These are phyloP conservation scores for Amphiprion ocellaris DNA, from an alignment of 2,113 vertebrate genomes.

Conservation along the genomic window DNA sequence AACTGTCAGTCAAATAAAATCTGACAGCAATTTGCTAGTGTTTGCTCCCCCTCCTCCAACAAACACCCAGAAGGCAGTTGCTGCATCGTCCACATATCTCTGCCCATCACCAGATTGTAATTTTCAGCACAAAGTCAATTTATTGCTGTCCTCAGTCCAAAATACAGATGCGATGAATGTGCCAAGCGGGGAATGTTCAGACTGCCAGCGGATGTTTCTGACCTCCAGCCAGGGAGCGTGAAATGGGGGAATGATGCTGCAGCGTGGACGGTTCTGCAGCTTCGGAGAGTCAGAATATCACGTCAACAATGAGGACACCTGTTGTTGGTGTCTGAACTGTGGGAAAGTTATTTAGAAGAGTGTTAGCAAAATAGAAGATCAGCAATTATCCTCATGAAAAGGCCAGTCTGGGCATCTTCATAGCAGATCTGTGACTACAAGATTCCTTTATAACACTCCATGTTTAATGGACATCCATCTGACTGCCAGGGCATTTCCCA, in stretches of 20 bases:
- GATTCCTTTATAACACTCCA: too few relatives aligned
- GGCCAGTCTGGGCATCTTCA: too few relatives aligned
- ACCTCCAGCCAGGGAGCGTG: constrained; percentile 36
- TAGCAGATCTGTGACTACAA: too few relatives aligned
- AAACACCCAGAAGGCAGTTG: not conserved
- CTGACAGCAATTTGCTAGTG: not conserved
- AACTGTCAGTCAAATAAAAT: constrained; percentile 4
- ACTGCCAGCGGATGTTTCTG: constrained; percentile 27
- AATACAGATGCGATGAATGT: not conserved
- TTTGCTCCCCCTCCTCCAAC: constrained; percentile 6
- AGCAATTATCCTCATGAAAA: too few relatives aligned
- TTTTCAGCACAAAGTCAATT: constrained; percentile 11
- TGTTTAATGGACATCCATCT: constrained; percentile 47
- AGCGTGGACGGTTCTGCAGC: not conserved
- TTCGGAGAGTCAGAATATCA: not conserved
- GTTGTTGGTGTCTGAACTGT: too few relatives aligned
- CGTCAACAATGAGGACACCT: too few relatives aligned
- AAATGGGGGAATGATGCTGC: constrained; percentile 14
- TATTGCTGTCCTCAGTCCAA: not conserved
- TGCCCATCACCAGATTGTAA: not conserved
- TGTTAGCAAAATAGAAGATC: too few relatives aligned
- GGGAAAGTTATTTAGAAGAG: too few relatives aligned
- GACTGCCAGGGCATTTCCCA: constrained; percentile 73
- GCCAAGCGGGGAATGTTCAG: not conserved
- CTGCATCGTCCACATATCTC: not conserved